These are phyloP conservation scores for Eilema griseolum DNA, from an alignment of 2,888 invertebrate species.

Conservation along the genomic window DNA sequence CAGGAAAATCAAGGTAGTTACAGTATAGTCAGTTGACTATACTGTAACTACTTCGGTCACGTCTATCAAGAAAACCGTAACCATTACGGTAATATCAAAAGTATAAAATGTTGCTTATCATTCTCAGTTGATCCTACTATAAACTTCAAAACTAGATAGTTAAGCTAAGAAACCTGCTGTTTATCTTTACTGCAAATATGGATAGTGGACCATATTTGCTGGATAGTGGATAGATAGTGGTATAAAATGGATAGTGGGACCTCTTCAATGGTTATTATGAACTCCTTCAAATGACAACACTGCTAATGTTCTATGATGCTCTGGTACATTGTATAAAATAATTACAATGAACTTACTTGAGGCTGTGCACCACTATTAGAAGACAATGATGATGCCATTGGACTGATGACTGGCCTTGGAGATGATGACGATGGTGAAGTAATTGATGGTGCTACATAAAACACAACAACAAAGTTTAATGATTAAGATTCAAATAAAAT, in stretches of 20 bases:
- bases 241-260: too few species aligned
- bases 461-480: background rate
- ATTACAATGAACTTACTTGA: conserved; percentile 69
- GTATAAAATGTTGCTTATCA: background rate
- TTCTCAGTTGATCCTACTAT: background rate
- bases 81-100: too few species aligned
- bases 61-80: too few species aligned
- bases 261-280: background rate
- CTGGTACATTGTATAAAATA: background rate
- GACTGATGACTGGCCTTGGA: conserved; percentile 71
- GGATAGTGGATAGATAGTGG: too few species aligned
- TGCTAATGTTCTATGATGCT: background rate
- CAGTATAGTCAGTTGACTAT: too few species aligned
- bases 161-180: too few species aligned
- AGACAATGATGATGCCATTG: conserved; percentile 72
- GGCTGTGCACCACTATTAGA: conserved; percentile 75
- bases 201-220: too few species aligned
- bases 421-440: conserved; percentile 76
- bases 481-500: background rate
- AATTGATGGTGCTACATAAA: conserved; percentile 55
- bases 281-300: background rate
- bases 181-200: too few species aligned
- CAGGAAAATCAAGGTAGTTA: too few species aligned
- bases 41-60: too few species aligned
- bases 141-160: background rate